These are phyloP conservation scores for Acleris emargana DNA, from an alignment of 2,888 invertebrate species.

Conservation along the genomic window DNA sequence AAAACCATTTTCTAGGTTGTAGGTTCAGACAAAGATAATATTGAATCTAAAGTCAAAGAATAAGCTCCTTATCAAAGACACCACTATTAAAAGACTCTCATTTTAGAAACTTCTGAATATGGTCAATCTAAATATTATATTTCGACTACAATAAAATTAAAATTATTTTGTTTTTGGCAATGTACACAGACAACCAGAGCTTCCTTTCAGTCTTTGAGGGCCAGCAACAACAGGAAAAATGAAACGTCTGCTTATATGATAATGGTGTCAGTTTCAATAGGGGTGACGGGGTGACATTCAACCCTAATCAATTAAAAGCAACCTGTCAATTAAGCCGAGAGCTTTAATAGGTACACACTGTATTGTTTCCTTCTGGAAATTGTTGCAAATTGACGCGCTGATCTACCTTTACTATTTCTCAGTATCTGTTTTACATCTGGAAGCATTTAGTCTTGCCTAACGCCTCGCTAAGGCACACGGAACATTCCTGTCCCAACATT, in stretches of 20 bases:
- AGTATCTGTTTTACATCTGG: slow-evolving; percentile 11
- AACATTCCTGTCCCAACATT: slow-evolving; percentile 23
- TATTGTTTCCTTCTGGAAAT: background rate
- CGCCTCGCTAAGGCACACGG: slow-evolving; percentile 8
- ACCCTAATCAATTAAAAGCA: background rate
- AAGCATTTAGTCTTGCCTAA: slow-evolving; percentile 9
- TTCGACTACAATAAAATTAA: too few relatives aligned
- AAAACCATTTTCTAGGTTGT: slow-evolving; percentile 19
- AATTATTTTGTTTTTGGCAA: too few relatives aligned
- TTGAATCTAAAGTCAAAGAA: too few relatives aligned
- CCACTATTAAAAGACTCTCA: too few relatives aligned
- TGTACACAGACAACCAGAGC: too few relatives aligned
- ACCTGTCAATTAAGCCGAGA: slow-evolving; percentile 3
- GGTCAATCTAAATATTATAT: too few relatives aligned
- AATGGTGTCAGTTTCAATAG: slow-evolving; percentile 7
- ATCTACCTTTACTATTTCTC: slow-evolving; percentile 3
- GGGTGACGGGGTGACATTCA: slow-evolving; percentile 1
- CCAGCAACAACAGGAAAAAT: too few relatives aligned
- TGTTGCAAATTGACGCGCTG: background rate
- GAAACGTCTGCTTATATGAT: too few relatives aligned
- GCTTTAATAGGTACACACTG: background rate
- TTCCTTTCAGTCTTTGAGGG: too few relatives aligned
- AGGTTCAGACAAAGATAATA: background rate
- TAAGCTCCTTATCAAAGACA: too few relatives aligned
- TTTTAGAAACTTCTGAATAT: too few relatives aligned